A percentile compares a stretch with the other conserved stretches of the same genome.
phyloP scores from a whole-genome alignment of 1,140 invertebrate species.

The Drosophila busckii region DNA sequence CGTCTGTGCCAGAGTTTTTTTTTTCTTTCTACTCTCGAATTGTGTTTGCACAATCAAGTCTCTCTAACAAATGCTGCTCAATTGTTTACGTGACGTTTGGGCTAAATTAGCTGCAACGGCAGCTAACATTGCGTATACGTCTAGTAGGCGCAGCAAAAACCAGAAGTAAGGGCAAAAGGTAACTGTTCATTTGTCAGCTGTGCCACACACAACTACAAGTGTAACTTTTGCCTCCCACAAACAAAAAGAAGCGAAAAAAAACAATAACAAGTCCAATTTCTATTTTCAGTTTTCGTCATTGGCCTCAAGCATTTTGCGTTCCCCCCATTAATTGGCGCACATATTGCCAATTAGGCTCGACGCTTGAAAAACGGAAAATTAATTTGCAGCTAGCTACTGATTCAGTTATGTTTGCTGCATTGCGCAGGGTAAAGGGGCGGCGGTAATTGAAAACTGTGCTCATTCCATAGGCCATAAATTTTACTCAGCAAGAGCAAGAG shows the following conservation, averaged over 20 bases:
- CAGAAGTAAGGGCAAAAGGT: background rate
- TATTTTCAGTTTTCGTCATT: background rate
- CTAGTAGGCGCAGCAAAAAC: constrained; percentile 14
- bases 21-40: background rate
- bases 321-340: constrained; percentile 59
- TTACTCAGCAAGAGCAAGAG: constrained; percentile 6
- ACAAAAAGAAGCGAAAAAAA: constrained; percentile 20
- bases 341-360: constrained; percentile 66
- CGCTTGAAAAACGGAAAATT: constrained; percentile 69
- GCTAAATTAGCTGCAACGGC: constrained; percentile 52
- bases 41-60: constrained; percentile 30
- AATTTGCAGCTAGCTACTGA: constrained; percentile 51
- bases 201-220: constrained; percentile 19
- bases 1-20: constrained; percentile 34
- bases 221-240: constrained; percentile 42
- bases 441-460: constrained; percentile 61
- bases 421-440: constrained; percentile 12
- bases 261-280: constrained; percentile 14
- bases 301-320: constrained; percentile 25
- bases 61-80: constrained; percentile 50
- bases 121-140: constrained; percentile 58
- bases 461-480: constrained; percentile 43
- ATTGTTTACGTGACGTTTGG: constrained; percentile 74
- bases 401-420: constrained; percentile 19
- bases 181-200: constrained; percentile 16